These are phyloP conservation scores for Formica selysi DNA, from an alignment of 1,140 invertebrate species.

Conservation along the genomic window DNA sequence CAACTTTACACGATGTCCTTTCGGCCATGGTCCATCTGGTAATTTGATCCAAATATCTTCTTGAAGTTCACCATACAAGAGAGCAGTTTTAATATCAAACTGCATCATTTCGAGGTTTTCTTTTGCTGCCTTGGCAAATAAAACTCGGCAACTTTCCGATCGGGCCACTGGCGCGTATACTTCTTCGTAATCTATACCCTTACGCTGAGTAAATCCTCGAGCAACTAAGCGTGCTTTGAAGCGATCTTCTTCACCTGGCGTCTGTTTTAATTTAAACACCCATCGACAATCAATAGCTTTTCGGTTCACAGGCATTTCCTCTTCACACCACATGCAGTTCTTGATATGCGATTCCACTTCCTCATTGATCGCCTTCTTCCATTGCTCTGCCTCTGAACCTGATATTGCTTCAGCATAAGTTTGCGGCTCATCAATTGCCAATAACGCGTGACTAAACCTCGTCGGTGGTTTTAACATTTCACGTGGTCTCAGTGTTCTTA, in stretches of 20 bases:
- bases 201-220: conserved; percentile 17
- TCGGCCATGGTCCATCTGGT: not conserved
- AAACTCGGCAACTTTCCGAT: conserved; percentile 3
- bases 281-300: conserved; percentile 13
- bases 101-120: conserved; percentile 2
- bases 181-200: conserved; percentile 22
- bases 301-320: not conserved
- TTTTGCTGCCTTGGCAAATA: not conserved
- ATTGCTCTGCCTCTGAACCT: not conserved
- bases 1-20: conserved; percentile 73
- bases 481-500: not conserved
- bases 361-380: conserved; percentile 30
- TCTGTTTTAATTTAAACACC: conserved; percentile 19
- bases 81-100: conserved; percentile 19
- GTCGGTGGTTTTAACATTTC: not conserved
- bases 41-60: conserved; percentile 11
- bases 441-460: not conserved
- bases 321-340: not conserved
- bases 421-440: not conserved
- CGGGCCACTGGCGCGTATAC: conserved; percentile 1
- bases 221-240: conserved; percentile 29
- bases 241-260: not conserved
- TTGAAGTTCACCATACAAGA: conserved; percentile 1
- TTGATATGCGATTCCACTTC: conserved; percentile 12
- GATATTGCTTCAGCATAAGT: not conserved